Conservation (phyloP, 2,113 vertebrate species). For the Pterocles burchelli region DNA sequence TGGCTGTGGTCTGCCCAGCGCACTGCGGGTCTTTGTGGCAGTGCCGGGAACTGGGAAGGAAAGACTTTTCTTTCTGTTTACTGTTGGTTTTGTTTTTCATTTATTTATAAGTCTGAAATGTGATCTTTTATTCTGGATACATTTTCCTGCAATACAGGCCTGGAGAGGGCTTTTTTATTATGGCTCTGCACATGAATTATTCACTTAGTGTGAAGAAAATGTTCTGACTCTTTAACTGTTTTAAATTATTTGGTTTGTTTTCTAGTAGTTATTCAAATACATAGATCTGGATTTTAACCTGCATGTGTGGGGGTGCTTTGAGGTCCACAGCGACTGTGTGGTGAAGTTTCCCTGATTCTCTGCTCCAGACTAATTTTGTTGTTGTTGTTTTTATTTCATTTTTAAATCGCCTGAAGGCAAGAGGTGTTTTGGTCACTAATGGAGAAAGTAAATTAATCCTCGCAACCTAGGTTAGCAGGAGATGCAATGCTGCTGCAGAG, state of each 20-base stretch:
- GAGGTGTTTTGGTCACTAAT: conserved; percentile 17
- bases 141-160: conserved; percentile 35
- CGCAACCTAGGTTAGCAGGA: not conserved
- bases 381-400: not conserved
- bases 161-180: conserved; percentile 45
- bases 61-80: conserved; percentile 18
- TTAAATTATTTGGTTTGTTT: conserved; percentile 72
- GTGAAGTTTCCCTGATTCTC: not conserved
- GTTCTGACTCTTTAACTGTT: conserved; percentile 68
- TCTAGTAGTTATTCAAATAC: conserved; percentile 8
- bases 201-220: conserved; percentile 65
- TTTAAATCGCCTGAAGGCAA: not conserved
- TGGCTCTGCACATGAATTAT: conserved; percentile 70
- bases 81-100: conserved; percentile 46
- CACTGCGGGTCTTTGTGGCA: not conserved
- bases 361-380: not conserved
- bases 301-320: not conserved
- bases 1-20: rapidly evolving
- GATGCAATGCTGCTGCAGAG: not conserved
- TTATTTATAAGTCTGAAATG: conserved; percentile 69
- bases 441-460: not conserved
- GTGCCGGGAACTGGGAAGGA: not conserved
- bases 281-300: not conserved
- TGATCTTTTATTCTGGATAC: conserved; percentile 57
- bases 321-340: not conserved